Evolutionary conservation across 2,113 vertebrate species (phyloP).

Genomic region (Scartelaos histophorus): DNA sequence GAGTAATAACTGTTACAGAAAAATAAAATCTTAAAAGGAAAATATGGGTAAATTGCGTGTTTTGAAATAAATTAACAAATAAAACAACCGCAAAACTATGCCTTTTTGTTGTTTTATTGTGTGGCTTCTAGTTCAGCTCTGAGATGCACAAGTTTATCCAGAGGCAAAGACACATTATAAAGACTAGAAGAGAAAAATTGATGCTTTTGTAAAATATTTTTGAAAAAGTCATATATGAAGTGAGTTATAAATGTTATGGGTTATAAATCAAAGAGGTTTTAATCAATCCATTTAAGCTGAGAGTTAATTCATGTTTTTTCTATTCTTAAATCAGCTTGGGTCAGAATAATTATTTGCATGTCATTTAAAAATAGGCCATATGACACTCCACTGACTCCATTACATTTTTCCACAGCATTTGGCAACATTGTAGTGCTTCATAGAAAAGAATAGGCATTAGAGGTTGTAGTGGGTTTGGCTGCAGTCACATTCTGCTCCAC

Average conservation of each 20-base stretch:
- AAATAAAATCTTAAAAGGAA: constrained; percentile 78
- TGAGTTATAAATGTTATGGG: neutral
- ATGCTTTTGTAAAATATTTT: neutral
- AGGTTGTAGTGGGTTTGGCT: neutral
- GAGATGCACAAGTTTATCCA: neutral
- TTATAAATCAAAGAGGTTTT: neutral
- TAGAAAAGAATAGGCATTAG: neutral
- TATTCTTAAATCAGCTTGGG: neutral
- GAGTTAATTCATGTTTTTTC: neutral
- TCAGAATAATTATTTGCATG: neutral
- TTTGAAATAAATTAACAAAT: constrained; percentile 83
- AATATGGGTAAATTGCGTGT: constrained; percentile 85
- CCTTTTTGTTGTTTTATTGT: constrained; percentile 40
- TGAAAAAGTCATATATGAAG: neutral
- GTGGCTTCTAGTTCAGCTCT: constrained; percentile 7
- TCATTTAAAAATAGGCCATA: neutral
- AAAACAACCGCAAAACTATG: constrained; percentile 78
- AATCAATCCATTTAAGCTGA: neutral
- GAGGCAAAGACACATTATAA: neutral
- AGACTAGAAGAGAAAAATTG: neutral
- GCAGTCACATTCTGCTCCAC: constrained; percentile 35
- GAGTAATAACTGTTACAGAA: constrained; percentile 84
- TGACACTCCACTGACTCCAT: neutral
- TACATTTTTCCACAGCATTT: neutral
- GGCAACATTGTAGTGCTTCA: neutral